A percentile compares a stretch with the other conserved stretches of the same genome.
Conservation (phyloP, 2,888 invertebrate genomes). For the Laothoe populi region DNA sequence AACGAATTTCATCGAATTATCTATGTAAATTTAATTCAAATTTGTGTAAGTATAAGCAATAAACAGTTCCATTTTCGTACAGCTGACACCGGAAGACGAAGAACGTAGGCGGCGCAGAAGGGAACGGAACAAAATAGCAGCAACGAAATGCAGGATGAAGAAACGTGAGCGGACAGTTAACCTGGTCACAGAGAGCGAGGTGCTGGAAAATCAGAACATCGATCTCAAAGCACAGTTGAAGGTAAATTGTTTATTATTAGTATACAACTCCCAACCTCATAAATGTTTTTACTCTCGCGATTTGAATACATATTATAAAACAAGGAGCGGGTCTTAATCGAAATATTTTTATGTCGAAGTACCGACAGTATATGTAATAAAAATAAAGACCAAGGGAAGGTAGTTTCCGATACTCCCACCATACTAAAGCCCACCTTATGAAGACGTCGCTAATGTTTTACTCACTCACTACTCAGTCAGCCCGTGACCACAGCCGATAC, state of each 20-base stretch:
- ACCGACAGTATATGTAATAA: too few relatives aligned
- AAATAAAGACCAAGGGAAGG: too few relatives aligned
- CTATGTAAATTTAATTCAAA: not conserved
- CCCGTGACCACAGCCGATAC: too few relatives aligned
- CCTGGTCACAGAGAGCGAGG: slow-evolving; percentile 93
- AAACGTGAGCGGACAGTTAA: slow-evolving; percentile 95
- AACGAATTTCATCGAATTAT: slow-evolving; percentile 7
- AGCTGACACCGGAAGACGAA: slow-evolving; percentile 96
- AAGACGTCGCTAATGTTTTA: too few relatives aligned
- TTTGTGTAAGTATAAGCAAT: slow-evolving; percentile 17
- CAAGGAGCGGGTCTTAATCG: too few relatives aligned
- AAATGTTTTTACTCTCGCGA: too few relatives aligned
- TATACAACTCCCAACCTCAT: too few relatives aligned
- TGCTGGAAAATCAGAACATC: slow-evolving; percentile 92
- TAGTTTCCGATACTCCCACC: too few relatives aligned
- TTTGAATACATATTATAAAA: too few relatives aligned
- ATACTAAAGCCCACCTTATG: too few relatives aligned
- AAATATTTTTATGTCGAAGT: too few relatives aligned
- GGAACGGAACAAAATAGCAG: slow-evolving; percentile 97
- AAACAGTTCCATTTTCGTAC: slow-evolving; percentile 33
- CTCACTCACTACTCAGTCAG: too few relatives aligned
- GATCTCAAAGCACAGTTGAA: slow-evolving; percentile 92
- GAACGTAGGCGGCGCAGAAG: slow-evolving; percentile 93
- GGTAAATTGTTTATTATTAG: slow-evolving; percentile 50
- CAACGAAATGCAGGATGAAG: slow-evolving; percentile 97